Conservation (phyloP, 2,113 vertebrate species). For the Zeus faber region DNA sequence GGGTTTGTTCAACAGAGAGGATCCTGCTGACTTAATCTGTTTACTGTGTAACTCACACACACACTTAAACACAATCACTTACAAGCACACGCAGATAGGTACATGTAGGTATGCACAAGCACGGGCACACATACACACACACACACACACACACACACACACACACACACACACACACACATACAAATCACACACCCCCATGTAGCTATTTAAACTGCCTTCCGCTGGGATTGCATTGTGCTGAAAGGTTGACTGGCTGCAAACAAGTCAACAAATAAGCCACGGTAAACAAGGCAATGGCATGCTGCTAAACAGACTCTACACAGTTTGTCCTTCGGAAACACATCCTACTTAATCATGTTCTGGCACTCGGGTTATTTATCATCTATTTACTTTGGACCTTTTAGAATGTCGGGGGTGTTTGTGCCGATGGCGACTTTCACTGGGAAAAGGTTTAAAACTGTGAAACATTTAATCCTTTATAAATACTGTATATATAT, state of each 20-base stretch:
- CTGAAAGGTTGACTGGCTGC: slow-evolving; percentile 29
- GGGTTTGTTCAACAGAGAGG: not conserved
- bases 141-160: slow-evolving; percentile 26
- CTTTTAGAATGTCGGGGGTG: no score
- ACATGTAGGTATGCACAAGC: slow-evolving; percentile 6
- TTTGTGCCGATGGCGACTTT: no score
- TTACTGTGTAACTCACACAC: not conserved
- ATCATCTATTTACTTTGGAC: no score
- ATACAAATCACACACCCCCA: not conserved
- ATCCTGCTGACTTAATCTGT: not conserved
- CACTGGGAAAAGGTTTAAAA: no score
- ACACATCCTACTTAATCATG: no score
- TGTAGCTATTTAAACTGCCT: not conserved
- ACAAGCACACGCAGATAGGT: not conserved
- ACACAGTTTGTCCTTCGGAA: not conserved
- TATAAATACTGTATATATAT: no score
- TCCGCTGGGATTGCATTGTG: slow-evolving; percentile 16
- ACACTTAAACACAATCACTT: not conserved
- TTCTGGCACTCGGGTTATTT: no score
- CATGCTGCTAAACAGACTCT: slow-evolving; percentile 3
- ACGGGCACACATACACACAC: slow-evolving; percentile 34
- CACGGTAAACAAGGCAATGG: slow-evolving; percentile 14
- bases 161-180: not conserved
- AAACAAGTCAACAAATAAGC: slow-evolving; percentile 31
- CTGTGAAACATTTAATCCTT: no score